Evolutionary conservation across 1,140 invertebrate species (phyloP), one percentile per base, ranked within the genome.

Genomic region (Sitodiplosis mosellana): DNA sequence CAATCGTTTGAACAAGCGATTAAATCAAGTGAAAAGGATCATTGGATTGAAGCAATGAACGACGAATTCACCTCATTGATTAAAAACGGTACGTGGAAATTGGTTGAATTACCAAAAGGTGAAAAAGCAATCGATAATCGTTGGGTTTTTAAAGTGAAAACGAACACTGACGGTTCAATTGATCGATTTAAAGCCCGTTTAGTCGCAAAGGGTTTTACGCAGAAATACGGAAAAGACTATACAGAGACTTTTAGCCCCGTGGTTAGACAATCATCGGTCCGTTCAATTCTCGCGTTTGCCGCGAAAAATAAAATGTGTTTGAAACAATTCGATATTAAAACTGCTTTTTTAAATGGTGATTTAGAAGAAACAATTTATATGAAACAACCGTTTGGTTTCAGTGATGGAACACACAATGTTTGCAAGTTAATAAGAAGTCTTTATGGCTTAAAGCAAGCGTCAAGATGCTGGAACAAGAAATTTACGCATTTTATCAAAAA

Each of bases 351-450:
- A 34, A 45, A 57, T 46, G 49, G 53, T n/a, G 46, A 53, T 6
- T 36, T 54, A 38, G 19, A 53, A 19, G 59, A 61, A 51, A 56
- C 65, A 6, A 58, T 69, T 6, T 69, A 54, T 46, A 68, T 69
- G 58, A 38, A 59, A 20, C 58, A 65, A 46, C 63, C 64, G 12
- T 27, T 56, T 38, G 59, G 55, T 36, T 56, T 54, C 45, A 33
- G 46, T 22, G 48, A 45, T 36, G 34, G 12, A 27, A 43, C 43
- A 41, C 38, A 42, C 15, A 40, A 19, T 17, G 49, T 53, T 20
- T 50, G 51, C 37, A 50, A 54, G 54, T 43, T 53, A 12, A 52
- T 51, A 19, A 54, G 56, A 46, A 46, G 60, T 10, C 20, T 60
- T 7, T 58, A 58, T 50, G 58, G 56, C 18, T 46, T 60, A n/a